Evolutionary conservation across 2,888 invertebrate species (phyloP).

Genomic region (Heliconius aoede): DNA sequence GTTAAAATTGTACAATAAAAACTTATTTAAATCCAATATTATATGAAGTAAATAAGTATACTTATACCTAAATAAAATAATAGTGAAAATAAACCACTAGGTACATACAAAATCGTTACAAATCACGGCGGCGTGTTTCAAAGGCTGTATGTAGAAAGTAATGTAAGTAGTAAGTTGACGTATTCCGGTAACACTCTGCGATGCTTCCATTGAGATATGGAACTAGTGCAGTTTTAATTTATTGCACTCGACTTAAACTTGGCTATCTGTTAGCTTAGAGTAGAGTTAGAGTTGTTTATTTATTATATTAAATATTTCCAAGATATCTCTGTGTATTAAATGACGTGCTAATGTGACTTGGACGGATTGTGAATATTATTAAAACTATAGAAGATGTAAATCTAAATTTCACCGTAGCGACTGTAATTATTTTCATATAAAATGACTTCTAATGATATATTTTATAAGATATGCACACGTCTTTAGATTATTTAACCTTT

Average conservation of each 20-base stretch:
- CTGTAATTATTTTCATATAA: too few species aligned
- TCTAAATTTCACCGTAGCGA: too few species aligned
- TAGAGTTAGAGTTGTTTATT: constrained; percentile 10
- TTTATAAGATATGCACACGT: neutral
- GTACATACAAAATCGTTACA: constrained; percentile 14
- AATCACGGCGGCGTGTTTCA: constrained; percentile 27
- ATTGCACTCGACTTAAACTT: constrained; percentile 12
- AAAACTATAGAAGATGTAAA: too few species aligned
- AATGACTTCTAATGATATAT: neutral
- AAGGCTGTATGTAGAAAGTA: constrained; percentile 26
- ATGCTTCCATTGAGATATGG: constrained; percentile 32
- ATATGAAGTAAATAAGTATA: neutral
- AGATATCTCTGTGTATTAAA: constrained; percentile 12
- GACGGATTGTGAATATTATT: neutral
- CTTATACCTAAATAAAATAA: constrained; percentile 7
- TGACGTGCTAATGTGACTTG: neutral
- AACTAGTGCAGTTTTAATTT: constrained; percentile 36
- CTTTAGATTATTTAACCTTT: neutral
- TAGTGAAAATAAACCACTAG: constrained; percentile 1
- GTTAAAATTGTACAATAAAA: too few species aligned
- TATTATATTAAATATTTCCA: constrained; percentile 14
- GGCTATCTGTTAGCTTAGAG: constrained; percentile 17
- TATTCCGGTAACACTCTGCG: constrained; percentile 29
- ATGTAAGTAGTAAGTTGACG: constrained; percentile 10
- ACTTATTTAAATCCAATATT: neutral